phyloP scores from a whole-genome alignment of 2,113 vertebrate genomes.

The Phyllostomus hastatus region DNA sequence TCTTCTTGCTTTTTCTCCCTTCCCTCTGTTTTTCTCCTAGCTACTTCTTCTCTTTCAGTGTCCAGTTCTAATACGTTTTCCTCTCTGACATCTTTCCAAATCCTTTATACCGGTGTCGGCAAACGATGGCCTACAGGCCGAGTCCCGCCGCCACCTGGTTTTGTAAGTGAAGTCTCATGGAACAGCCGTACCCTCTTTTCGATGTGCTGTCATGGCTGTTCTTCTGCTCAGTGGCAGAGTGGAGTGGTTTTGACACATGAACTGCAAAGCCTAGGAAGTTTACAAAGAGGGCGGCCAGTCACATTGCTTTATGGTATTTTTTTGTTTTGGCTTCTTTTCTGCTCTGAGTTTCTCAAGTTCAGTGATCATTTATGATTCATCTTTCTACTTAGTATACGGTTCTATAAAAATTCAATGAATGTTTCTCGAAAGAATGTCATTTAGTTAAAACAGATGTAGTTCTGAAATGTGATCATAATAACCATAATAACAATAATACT shows the following conservation, averaged over 20 bases:
- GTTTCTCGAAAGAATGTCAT: not conserved
- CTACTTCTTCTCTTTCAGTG: not conserved
- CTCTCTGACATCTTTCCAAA: not conserved
- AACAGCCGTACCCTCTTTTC: not conserved
- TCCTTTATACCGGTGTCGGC: not conserved
- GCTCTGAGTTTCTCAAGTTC: not conserved
- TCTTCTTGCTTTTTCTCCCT: not conserved
- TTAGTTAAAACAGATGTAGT: not conserved
- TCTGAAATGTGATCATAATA: not conserved
- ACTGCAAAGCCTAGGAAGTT: not conserved
- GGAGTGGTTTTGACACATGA: not conserved
- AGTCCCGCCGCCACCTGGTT: not conserved
- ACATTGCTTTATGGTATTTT: not conserved
- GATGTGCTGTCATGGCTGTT: not conserved
- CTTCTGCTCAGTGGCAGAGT: not conserved
- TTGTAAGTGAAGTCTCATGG: not conserved
- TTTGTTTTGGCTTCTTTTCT: not conserved
- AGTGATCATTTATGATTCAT: not conserved
- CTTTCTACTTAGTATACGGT: not conserved
- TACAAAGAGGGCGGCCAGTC: not conserved
- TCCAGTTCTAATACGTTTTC: not conserved
- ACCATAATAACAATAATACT: not conserved
- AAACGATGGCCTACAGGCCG: not conserved
- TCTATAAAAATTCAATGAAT: not conserved
- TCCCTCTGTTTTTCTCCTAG: not conserved